These are phyloP conservation scores for Cyprinus carpio DNA, from an alignment of 2,113 vertebrate genomes.

Conservation along the genomic window DNA sequence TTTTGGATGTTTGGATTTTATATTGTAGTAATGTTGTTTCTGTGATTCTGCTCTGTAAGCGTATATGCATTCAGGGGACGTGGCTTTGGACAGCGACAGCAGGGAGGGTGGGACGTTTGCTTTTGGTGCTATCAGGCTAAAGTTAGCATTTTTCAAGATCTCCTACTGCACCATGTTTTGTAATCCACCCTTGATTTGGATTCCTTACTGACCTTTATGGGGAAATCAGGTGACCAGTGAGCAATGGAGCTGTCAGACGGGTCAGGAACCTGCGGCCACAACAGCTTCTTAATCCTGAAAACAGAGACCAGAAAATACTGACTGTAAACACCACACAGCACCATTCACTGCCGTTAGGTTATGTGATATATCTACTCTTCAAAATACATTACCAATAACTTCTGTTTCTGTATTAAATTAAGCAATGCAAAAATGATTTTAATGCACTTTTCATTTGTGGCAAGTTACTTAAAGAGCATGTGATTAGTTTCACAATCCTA, in stretches of 20 bases:
- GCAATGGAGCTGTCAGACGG: conserved; percentile 93
- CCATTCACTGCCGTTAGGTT: neutral
- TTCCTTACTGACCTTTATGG: conserved; percentile 77
- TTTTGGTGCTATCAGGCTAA: too few species aligned
- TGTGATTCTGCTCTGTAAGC: too few species aligned
- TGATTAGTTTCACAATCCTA: neutral
- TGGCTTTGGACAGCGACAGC: too few species aligned
- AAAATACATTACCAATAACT: neutral
- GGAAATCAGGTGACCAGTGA: conserved; percentile 90
- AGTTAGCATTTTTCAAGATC: too few species aligned
- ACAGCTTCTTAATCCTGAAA: conserved; percentile 86
- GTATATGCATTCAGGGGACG: too few species aligned
- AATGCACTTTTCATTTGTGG: neutral
- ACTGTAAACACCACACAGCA: neutral
- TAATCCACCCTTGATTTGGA: neutral
- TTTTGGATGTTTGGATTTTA: too few species aligned
- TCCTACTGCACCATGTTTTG: too few species aligned
- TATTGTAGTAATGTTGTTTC: too few species aligned
- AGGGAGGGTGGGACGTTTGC: too few species aligned
- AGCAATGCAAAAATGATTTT: neutral
- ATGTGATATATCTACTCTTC: neutral
- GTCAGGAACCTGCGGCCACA: conserved; percentile 94
- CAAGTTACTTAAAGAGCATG: neutral
- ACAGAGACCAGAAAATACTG: neutral
- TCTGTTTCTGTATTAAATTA: neutral